A percentile compares a stretch with the other conserved stretches of the same genome.
Evolutionary conservation across 2,797 vertebrate species (phyloP).

Genomic region (Meda fulgida): DNA sequence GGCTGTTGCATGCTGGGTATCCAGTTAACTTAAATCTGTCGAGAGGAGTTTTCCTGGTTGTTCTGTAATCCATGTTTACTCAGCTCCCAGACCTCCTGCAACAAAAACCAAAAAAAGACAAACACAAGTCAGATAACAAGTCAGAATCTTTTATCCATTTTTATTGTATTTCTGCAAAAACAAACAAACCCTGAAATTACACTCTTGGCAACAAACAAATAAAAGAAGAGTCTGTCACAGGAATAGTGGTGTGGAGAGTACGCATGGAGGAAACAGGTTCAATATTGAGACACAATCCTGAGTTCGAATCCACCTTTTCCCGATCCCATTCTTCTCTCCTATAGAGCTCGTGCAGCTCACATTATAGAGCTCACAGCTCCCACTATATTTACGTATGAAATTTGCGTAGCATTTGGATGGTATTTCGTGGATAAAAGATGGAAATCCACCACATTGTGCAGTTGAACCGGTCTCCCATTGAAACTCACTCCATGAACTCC

Average conservation of each 20-base stretch:
- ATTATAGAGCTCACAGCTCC: no score
- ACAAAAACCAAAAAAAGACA: background rate
- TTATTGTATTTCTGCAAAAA: background rate
- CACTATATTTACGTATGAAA: background rate
- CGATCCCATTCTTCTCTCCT: background rate
- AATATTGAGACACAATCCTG: background rate
- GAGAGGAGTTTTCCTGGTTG: background rate
- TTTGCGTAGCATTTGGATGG: background rate
- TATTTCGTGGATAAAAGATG: background rate
- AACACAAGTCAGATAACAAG: background rate
- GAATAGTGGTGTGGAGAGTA: background rate
- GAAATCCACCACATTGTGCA: background rate
- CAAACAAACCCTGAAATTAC: background rate
- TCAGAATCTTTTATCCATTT: background rate
- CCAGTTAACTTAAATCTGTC: background rate
- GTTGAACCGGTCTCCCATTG: background rate
- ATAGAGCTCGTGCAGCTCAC: background rate
- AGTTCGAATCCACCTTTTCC: background rate
- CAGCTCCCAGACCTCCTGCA: constrained; percentile 19
- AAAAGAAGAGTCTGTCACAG: background rate
- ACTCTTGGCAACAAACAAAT: background rate
- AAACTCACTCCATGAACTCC: background rate
- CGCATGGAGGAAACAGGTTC: background rate
- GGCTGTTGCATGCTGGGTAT: no score
- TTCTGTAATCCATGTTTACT: constrained; percentile 2